These are phyloP conservation scores for Drosophila seclusa DNA, from an alignment of 2,888 invertebrate species.

Conservation along the genomic window DNA sequence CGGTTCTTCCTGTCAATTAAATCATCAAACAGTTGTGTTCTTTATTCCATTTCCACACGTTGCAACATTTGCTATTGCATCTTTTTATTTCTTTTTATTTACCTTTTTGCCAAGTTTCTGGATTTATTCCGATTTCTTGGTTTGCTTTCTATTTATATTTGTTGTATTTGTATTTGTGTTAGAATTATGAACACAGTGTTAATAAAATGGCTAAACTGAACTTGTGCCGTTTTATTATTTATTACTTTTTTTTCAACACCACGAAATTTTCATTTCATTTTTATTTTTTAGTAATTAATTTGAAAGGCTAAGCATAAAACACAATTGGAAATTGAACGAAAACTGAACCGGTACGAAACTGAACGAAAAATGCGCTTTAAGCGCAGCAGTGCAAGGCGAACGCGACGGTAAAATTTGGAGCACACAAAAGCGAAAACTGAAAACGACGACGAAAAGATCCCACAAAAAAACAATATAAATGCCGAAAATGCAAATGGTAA, in stretches of 20 bases:
- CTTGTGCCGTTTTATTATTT: constrained; percentile 44
- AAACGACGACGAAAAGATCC: constrained; percentile 7
- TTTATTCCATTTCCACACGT: constrained; percentile 25
- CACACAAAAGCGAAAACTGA: constrained; percentile 44
- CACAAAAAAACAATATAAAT: constrained; percentile 25
- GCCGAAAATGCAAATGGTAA: constrained; percentile 61
- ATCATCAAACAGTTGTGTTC: constrained; percentile 38
- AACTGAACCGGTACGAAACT: constrained; percentile 29
- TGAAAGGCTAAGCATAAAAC: constrained; percentile 8
- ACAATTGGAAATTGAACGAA: constrained; percentile 27
- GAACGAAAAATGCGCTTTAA: constrained; percentile 13
- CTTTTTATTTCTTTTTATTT: constrained; percentile 19
- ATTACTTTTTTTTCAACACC: constrained; percentile 26
- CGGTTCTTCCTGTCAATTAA: constrained; percentile 23
- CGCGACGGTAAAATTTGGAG: constrained; percentile 52
- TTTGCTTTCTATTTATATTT: constrained; percentile 70
- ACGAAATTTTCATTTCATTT: constrained; percentile 40
- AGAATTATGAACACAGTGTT: constrained; percentile 77
- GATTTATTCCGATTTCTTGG: constrained; percentile 57
- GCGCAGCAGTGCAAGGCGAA: constrained; percentile 42
- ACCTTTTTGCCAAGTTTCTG: constrained; percentile 36
- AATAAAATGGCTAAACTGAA: constrained; percentile 64
- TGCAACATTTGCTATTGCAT: not conserved
- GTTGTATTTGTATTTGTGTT: constrained; percentile 51
- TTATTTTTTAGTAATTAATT: not conserved